These are phyloP conservation scores for Melanotaenia pygmaea DNA, from an alignment of 2,797 vertebrate genomes.

Conservation along the genomic window DNA sequence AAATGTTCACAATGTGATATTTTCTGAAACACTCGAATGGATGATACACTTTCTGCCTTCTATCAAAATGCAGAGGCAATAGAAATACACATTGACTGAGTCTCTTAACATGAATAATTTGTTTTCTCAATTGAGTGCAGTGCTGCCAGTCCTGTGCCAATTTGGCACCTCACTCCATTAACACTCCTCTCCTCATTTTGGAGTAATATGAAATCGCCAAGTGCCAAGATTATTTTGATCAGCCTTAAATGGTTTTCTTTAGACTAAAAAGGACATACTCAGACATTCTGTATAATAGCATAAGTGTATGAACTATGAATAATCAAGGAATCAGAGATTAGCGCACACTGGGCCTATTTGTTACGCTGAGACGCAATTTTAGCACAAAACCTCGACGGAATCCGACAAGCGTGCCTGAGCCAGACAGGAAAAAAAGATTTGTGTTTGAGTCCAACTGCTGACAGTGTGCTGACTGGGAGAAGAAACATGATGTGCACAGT, in stretches of 20 bases:
- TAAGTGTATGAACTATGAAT: constrained; percentile 62
- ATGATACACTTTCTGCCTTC: constrained; percentile 54
- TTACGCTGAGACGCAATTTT: constrained; percentile 59
- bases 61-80: constrained; percentile 45
- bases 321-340: constrained; percentile 58
- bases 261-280: constrained; percentile 34
- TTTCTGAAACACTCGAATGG: constrained; percentile 54
- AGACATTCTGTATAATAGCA: constrained; percentile 26
- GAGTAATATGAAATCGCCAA: constrained; percentile 51
- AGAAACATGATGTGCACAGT: constrained; percentile 40
- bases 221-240: constrained; percentile 60
- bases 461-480: constrained; percentile 58
- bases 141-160: constrained; percentile 58
- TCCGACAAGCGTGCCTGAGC: constrained; percentile 56
- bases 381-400: constrained; percentile 55
- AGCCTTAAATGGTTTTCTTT: constrained; percentile 51
- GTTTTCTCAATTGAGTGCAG: constrained; percentile 54
- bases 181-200: constrained; percentile 55
- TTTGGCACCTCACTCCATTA: constrained; percentile 66
- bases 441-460: constrained; percentile 71
- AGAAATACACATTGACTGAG: constrained; percentile 62
- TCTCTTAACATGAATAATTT: constrained; percentile 70
- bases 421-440: constrained; percentile 63
- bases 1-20: constrained; percentile 51
- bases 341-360: constrained; percentile 62